Conservation (phyloP, 2,113 vertebrate species). For the cattle (Bos taurus) region ARS-UCD2.0 NC_037348.1:42418001-42418500, state of each 20-base stretch:
- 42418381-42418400: not conserved
- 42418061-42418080: conserved; percentile 18
- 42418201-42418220: not conserved
- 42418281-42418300: not conserved
- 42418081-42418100: not conserved
- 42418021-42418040: conserved; percentile 38
- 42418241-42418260: not conserved
- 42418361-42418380: not conserved
- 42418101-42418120: not conserved
- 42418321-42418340: not conserved
- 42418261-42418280: not conserved
- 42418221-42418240: not conserved
- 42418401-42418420: not conserved
- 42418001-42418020: conserved; percentile 13
- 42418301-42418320: not conserved
- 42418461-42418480: not conserved
- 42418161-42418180: conserved; percentile 12
- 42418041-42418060: not conserved
- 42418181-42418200: not conserved
- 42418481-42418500: not conserved
- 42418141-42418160: not conserved
- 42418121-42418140: not conserved
- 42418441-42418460: not conserved
- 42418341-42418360: not conserved
- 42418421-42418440: not conserved